Evolutionary conservation across 2,888 invertebrate genomes (phyloP), one percentile per base, ranked within the genome.

Genomic region (Phymatocera aterrima): DNA sequence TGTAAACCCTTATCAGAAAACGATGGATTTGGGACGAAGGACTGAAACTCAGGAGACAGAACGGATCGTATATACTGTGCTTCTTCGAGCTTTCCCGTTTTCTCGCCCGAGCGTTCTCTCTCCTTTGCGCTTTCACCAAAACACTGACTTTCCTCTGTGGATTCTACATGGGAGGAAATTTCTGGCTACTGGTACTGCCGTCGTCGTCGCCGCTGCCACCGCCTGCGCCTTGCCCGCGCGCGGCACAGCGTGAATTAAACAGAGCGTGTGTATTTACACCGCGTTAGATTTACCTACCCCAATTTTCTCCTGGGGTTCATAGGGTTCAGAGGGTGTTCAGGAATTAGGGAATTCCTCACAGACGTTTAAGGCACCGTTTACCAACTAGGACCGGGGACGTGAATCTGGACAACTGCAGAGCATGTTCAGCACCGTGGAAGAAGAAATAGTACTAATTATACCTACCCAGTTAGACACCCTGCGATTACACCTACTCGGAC

Each of bases 391-490:
- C 54, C 18, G 54, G 54, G 40, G 46, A 64, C 64, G 64, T 64
- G 64, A 64, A 64, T 64, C 64, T 64, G 37, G 64, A 64, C 34
- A 37, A 34, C 4, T 15, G n/a, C 24, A 15, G 5, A 43, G 46
- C 68, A 21, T 21, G 18, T 46, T 46, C 15, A 68, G 46, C 46
- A 34, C 40, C n/a, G 24, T n/a, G 15, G 68, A 68, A 68, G 68
- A 68, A 68, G 68, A 68, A 68, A 68, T 68, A 15, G 21, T 24
- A 46, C 68, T 68, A 68, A 68, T 68, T 68, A n/a, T n/a, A n/a
- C n/a, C n/a, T n/a, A 68, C 68, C 21, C n/a, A 40, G 68, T 43
- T 28, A 15, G 21, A 21, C 1, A 37, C 4, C 61, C 8, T 0
- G 37, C 37, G 43, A 68, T 68, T 43, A 68, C 24, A 12, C 28